These are phyloP conservation scores for Pentalonia nigronervosa DNA, from an alignment of 1,140 invertebrate genomes.

Conservation along the genomic window DNA sequence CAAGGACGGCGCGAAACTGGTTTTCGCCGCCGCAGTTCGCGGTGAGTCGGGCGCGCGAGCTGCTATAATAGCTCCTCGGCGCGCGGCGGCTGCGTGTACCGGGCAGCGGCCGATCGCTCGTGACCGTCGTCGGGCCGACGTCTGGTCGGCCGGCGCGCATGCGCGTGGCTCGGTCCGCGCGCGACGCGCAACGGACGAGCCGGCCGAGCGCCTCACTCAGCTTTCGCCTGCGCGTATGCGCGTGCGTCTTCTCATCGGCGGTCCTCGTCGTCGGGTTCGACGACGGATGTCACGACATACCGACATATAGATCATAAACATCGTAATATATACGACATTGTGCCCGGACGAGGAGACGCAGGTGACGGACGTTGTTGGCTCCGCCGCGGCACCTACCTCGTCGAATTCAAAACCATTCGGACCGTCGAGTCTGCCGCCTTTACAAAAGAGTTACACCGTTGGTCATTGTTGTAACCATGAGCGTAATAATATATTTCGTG, in stretches of 20 bases:
- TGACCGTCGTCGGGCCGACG: background rate
- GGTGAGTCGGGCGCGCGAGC: background rate
- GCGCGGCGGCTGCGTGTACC: background rate
- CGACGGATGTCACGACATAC: background rate
- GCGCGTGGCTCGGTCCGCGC: background rate
- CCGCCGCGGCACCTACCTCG: background rate
- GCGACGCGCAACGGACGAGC: background rate
- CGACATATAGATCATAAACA: too few relatives aligned
- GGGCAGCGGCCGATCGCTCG: background rate
- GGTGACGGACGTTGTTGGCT: background rate
- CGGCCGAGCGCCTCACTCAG: background rate
- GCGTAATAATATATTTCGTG: background rate
- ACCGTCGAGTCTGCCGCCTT: background rate
- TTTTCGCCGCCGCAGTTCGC: conserved; percentile 6
- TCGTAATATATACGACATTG: too few relatives aligned
- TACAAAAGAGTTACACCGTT: background rate
- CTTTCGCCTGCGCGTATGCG: background rate
- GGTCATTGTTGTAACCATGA: background rate
- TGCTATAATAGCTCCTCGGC: background rate
- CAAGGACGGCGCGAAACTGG: conserved; percentile 56
- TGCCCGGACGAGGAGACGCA: background rate
- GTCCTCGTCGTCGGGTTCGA: background rate
- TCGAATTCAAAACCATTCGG: background rate
- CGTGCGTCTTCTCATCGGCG: background rate
- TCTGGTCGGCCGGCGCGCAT: background rate